A percentile compares a stretch with the other conserved stretches of the same genome.
Conservation (phyloP, 2,113 vertebrate genomes). For the Peromyscus californicus region DNA sequence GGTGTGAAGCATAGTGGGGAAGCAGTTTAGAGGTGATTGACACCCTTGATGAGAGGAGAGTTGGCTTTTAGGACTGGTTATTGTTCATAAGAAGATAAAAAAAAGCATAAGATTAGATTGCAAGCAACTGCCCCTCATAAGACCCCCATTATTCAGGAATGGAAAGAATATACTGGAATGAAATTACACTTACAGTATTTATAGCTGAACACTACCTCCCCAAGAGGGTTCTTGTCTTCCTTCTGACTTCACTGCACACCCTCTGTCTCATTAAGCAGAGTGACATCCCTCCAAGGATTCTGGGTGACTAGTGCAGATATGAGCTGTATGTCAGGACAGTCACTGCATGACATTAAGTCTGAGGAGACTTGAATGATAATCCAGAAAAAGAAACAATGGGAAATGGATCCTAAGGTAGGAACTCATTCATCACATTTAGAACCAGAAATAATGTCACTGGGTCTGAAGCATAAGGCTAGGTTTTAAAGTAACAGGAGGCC, state of each 20-base stretch:
- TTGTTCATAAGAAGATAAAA: constrained; percentile 8
- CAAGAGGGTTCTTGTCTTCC: not conserved
- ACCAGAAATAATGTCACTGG: constrained; percentile 30
- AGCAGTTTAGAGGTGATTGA: not conserved
- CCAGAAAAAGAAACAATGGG: constrained; percentile 49
- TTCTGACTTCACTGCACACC: not conserved
- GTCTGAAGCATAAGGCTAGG: not conserved
- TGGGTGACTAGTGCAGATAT: not conserved
- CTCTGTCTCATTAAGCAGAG: constrained; percentile 22
- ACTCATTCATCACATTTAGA: not conserved
- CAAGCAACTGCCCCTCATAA: constrained; percentile 6
- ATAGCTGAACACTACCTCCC: not conserved
- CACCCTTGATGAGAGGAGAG: not conserved
- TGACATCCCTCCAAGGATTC: not conserved
- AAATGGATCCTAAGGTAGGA: not conserved
- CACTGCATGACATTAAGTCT: not conserved
- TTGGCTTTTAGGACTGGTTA: not conserved
- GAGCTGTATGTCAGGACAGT: constrained; percentile 8
- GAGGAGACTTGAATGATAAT: constrained; percentile 23
- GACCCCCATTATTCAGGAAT: not conserved
- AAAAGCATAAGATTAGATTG: not conserved
- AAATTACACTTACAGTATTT: not conserved
- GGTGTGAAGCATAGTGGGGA: not conserved
- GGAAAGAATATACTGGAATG: not conserved
- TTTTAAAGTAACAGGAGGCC: not conserved